Conservation (phyloP, 2,797 vertebrate species). For the Takifugu rubripes region DNA sequence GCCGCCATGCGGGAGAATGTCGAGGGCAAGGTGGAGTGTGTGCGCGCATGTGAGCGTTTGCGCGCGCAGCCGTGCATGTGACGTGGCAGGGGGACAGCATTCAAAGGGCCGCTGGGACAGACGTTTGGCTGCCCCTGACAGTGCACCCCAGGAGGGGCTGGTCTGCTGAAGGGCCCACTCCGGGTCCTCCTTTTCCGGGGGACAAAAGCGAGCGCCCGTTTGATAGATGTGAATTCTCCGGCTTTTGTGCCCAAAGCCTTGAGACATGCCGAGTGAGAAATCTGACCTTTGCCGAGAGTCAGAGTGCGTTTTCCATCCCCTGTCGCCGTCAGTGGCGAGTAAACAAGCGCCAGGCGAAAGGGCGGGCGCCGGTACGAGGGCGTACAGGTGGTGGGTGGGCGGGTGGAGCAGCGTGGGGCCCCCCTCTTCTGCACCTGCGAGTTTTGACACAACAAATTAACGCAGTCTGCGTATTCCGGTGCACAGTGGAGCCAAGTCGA, state of each 20-base stretch:
- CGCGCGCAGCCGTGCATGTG: slow-evolving; percentile 55
- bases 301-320: slow-evolving; percentile 80
- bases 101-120: slow-evolving; percentile 79
- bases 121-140: slow-evolving; percentile 80
- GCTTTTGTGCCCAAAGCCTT: slow-evolving; percentile 82
- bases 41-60: slow-evolving; percentile 31
- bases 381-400: slow-evolving; percentile 39
- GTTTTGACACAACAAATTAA: slow-evolving; percentile 41
- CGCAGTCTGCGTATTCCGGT: slow-evolving; percentile 37
- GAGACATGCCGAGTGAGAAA: slow-evolving; percentile 83
- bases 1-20: slow-evolving; percentile 69
- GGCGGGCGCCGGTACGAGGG: slow-evolving; percentile 40
- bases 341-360: slow-evolving; percentile 48
- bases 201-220: slow-evolving; percentile 78
- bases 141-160: slow-evolving; percentile 81
- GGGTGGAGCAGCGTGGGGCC: neutral
- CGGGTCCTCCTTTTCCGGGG: slow-evolving; percentile 65
- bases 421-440: too few relatives aligned
- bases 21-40: slow-evolving; percentile 68
- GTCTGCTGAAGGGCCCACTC: slow-evolving; percentile 78
- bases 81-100: slow-evolving; percentile 80
- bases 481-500: slow-evolving; percentile 41
- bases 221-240: slow-evolving; percentile 85
- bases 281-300: slow-evolving; percentile 83
- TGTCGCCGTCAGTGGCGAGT: slow-evolving; percentile 68